Evolutionary conservation across 2,797 vertebrate species (phyloP).

Genomic region (Loris lydekkerianus): DNA sequence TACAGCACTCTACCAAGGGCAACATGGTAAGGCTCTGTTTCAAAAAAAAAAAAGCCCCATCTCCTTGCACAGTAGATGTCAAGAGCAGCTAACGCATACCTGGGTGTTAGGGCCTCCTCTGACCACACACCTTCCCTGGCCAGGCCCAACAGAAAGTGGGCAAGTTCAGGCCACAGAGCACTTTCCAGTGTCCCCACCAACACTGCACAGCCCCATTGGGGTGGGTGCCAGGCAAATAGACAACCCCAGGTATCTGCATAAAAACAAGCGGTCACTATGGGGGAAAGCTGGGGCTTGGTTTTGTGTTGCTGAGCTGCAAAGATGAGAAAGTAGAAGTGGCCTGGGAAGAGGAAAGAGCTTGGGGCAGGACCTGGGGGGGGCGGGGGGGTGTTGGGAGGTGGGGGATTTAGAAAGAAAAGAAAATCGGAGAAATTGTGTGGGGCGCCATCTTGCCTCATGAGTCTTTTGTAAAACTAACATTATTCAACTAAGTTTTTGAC

Average conservation of each 20-base stretch:
- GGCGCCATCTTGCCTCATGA: not conserved
- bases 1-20: no score
- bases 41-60: not conserved
- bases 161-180: not conserved
- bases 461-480: not conserved
- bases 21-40: no score
- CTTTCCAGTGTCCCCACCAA: fast-evolving
- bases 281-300: not conserved
- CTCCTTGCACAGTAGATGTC: not conserved
- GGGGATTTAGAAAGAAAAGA: not conserved
- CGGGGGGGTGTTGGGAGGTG: no score
- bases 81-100: not conserved
- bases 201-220: not conserved
- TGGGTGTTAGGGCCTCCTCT: not conserved
- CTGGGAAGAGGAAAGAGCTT: no score
- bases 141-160: not conserved
- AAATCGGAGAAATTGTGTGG: not conserved
- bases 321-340: not conserved
- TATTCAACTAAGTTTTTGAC: not conserved
- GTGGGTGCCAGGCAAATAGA: not conserved
- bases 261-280: not conserved
- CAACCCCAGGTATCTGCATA: not conserved
- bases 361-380: not conserved
- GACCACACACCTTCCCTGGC: not conserved
- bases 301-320: not conserved